A percentile compares a stretch with the other conserved stretches of the same genome.
These are phyloP conservation scores for Reticulitermes lucifugus DNA, from an alignment of 2,888 invertebrate species.

Conservation along the genomic window DNA sequence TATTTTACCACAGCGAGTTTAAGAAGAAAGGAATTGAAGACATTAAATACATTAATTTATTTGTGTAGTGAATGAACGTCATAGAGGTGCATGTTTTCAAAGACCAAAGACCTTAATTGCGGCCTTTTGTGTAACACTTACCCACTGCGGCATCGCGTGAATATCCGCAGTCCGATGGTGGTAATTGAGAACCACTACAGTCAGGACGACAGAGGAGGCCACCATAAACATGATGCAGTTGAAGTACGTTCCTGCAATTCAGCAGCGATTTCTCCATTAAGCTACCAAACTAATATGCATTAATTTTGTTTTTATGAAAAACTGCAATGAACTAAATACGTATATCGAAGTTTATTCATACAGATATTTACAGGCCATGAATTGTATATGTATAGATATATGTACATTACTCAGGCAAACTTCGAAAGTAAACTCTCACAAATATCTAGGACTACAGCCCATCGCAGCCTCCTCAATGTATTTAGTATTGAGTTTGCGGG, in stretches of 20 bases:
- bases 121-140: slow-evolving; percentile 66
- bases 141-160: slow-evolving; percentile 97
- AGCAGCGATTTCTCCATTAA: neutral
- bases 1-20: too few relatives aligned
- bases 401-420: slow-evolving; percentile 47
- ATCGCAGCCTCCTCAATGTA: slow-evolving; percentile 54
- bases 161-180: slow-evolving; percentile 97
- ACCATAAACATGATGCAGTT: slow-evolving; percentile 99
- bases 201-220: slow-evolving; percentile 96
- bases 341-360: neutral
- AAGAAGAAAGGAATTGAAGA: too few relatives aligned
- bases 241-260: slow-evolving; percentile 91
- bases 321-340: neutral
- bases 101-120: too few relatives aligned
- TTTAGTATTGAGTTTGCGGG: slow-evolving; percentile 46
- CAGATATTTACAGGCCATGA: neutral
- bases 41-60: too few relatives aligned
- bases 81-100: too few relatives aligned
- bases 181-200: slow-evolving; percentile 96
- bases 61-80: too few relatives aligned
- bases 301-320: neutral
- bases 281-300: neutral
- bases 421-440: slow-evolving; percentile 50
- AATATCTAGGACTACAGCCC: slow-evolving; percentile 53
- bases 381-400: neutral